Conservation (phyloP, 2,797 vertebrate species). For the Botia almorhae region DNA sequence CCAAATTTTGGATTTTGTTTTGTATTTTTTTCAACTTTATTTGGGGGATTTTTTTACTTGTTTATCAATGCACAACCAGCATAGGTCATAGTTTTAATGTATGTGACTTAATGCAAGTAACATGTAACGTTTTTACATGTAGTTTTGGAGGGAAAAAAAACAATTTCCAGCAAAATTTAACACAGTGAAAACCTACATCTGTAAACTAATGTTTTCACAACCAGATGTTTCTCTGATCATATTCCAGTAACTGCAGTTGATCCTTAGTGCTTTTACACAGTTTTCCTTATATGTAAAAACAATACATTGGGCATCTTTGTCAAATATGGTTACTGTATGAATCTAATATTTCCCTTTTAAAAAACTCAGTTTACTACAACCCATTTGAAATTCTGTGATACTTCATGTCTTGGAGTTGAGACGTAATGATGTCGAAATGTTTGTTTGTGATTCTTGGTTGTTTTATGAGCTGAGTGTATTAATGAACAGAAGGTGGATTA, state of each 20-base stretch:
- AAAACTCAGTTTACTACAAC: constrained; percentile 30
- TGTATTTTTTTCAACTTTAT: too few species aligned
- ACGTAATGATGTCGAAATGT: too few species aligned
- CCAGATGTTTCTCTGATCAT: too few species aligned
- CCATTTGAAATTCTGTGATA: too few species aligned
- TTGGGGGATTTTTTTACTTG: neutral
- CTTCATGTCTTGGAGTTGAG: constrained; percentile 6
- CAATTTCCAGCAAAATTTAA: neutral
- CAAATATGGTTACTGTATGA: neutral
- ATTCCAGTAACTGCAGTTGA: too few species aligned
- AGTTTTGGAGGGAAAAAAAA: too few species aligned
- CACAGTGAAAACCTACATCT: neutral
- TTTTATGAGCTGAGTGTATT: neutral
- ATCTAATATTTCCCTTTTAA: constrained; percentile 28
- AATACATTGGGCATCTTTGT: neutral
- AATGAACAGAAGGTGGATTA: too few species aligned
- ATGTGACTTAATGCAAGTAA: neutral
- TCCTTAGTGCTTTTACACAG: too few species aligned
- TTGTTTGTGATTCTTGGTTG: neutral
- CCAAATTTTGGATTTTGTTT: too few species aligned
- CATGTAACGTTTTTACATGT: neutral
- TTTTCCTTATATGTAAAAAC: neutral
- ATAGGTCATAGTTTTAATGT: neutral
- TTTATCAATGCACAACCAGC: neutral
- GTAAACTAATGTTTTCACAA: neutral